These are phyloP conservation scores for Mallotus villosus DNA, from an alignment of 2,797 vertebrate species.

Conservation along the genomic window DNA sequence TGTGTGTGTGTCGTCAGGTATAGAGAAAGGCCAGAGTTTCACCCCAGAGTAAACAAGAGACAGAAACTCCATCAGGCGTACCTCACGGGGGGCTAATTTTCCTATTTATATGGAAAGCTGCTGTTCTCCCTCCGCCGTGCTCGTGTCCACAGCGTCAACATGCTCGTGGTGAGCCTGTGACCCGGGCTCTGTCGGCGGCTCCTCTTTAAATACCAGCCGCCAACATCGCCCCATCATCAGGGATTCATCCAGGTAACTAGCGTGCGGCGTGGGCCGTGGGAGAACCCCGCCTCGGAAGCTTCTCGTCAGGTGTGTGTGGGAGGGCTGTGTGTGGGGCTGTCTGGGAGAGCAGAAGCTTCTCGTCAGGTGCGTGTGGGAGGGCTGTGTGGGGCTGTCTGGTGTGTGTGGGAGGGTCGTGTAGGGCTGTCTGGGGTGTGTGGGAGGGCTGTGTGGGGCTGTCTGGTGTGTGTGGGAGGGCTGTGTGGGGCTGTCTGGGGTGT, in stretches of 20 bases:
- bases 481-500: too few relatives aligned
- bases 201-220: neutral
- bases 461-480: too few relatives aligned
- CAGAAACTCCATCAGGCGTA: slow-evolving; percentile 13
- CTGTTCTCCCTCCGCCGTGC: neutral
- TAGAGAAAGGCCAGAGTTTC: slow-evolving; percentile 20
- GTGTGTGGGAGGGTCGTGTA: too few relatives aligned
- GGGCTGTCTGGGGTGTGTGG: too few relatives aligned
- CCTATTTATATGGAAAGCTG: slow-evolving; percentile 49
- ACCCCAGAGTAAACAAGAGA: slow-evolving; percentile 3
- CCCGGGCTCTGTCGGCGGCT: neutral
- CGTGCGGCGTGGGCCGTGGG: too few relatives aligned
- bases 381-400: too few relatives aligned
- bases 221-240: neutral
- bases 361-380: too few relatives aligned
- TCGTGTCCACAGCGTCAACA: slow-evolving; percentile 15
- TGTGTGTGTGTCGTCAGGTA: slow-evolving; percentile 19
- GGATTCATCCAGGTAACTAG: neutral
- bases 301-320: too few relatives aligned
- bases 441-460: too few relatives aligned
- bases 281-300: too few relatives aligned
- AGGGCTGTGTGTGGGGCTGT: too few relatives aligned
- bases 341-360: too few relatives aligned
- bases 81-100: slow-evolving; percentile 38
- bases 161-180: neutral